A percentile compares a stretch with the other conserved stretches of the same genome.
Conservation (phyloP, 2,888 invertebrate genomes). For the Tachystola acroxantha region DNA sequence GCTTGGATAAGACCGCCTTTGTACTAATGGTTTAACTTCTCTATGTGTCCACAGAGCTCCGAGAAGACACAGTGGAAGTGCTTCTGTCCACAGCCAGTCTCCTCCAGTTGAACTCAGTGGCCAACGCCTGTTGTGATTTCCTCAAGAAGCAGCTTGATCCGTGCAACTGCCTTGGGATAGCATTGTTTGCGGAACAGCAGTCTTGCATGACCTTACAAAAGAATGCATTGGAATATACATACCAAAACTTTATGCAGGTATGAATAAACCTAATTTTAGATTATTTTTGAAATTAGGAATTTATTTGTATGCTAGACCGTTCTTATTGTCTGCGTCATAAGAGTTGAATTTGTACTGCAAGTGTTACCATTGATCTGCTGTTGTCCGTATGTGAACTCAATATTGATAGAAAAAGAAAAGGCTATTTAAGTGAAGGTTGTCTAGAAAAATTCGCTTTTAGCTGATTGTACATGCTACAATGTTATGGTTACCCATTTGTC, state of each 20-base stretch:
- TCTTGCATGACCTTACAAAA: conserved; percentile 89
- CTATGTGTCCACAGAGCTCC: conserved; percentile 85
- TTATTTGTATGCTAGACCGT: background rate
- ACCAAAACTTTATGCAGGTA: conserved; percentile 90
- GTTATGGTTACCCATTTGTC: too few species aligned
- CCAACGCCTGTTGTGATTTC: conserved; percentile 93
- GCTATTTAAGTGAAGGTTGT: too few species aligned
- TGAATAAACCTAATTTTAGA: too few species aligned
- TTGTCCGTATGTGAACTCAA: too few species aligned
- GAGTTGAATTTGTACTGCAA: too few species aligned
- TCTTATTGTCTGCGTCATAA: too few species aligned
- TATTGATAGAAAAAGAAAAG: too few species aligned
- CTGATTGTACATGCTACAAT: too few species aligned
- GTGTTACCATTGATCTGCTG: too few species aligned
- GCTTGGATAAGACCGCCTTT: too few species aligned
- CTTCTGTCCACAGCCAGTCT: conserved; percentile 92
- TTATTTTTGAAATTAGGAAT: background rate
- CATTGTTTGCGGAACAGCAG: conserved; percentile 95
- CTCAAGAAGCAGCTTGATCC: conserved; percentile 94
- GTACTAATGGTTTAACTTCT: too few species aligned
- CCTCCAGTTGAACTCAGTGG: conserved; percentile 90
- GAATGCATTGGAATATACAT: conserved; percentile 90
- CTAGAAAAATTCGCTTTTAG: too few species aligned
- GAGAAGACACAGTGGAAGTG: conserved; percentile 94
- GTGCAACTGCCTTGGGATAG: conserved; percentile 95